A percentile compares a stretch with the other conserved stretches of the same genome.
phyloP scores from a whole-genome alignment of 1,140 invertebrate species.

The Psilanteris sp. region DNA sequence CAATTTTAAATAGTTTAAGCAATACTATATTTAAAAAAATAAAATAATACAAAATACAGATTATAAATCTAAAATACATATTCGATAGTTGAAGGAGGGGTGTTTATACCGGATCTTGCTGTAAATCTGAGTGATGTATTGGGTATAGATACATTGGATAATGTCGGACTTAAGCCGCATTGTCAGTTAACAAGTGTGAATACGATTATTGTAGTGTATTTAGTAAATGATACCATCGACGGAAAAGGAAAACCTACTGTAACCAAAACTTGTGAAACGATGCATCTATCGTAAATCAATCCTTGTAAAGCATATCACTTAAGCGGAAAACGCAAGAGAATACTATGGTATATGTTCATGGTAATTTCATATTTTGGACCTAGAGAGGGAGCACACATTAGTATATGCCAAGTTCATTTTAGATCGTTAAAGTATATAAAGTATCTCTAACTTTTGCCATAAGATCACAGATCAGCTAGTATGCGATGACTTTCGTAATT shows the following conservation, averaged over 20 bases:
- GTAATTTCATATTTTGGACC: no score
- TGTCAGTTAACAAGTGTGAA: slow-evolving; percentile 43
- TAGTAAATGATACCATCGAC: slow-evolving; percentile 39
- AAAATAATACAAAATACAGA: no score
- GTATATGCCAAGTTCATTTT: slow-evolving; percentile 5
- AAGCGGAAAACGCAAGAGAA: slow-evolving; percentile 14
- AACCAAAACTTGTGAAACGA: slow-evolving; percentile 18
- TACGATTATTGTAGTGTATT: slow-evolving; percentile 40
- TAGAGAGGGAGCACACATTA: slow-evolving; percentile 31
- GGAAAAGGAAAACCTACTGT: slow-evolving; percentile 37
- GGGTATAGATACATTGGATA: slow-evolving; percentile 46
- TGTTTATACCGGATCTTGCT: slow-evolving; percentile 26
- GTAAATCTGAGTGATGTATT: slow-evolving; percentile 52
- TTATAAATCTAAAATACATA: slow-evolving; percentile 31
- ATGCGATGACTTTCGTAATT: slow-evolving; percentile 34
- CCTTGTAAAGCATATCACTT: slow-evolving; percentile 5
- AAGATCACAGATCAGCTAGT: slow-evolving; percentile 35
- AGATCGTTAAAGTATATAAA: slow-evolving; percentile 23
- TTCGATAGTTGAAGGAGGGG: no score
- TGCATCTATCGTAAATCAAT: slow-evolving; percentile 33
- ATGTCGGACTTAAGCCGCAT: slow-evolving; percentile 31
- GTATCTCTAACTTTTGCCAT: slow-evolving; percentile 42
- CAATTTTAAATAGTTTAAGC: no score
- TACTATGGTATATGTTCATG: no score
- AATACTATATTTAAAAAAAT: no score